Base-by-base conservation (phyloP, 2,797 vertebrate genomes). In the Alca torda region DNA sequence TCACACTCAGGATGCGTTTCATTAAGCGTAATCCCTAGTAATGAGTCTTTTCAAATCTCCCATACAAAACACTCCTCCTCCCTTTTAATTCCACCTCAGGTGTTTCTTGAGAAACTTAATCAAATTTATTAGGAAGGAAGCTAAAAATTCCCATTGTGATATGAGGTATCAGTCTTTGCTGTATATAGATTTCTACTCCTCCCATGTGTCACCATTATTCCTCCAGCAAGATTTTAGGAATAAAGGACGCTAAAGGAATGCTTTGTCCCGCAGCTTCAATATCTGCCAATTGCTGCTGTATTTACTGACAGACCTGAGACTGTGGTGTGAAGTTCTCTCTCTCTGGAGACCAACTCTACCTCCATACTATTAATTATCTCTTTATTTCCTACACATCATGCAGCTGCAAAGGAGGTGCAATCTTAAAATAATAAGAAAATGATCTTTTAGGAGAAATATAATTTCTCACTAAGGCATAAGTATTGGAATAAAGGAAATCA, bases 21-120 rank as follows among this genome's bases (percentile, higher is more conserved):
- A 98, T 98, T 98, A 98, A 95, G 60, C 46, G 3, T 97, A 96
- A 98, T 97, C 94, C 76, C 68, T 81, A 91, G 88, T 97, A 98
- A 98, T 97, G 92, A 98, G 96, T 97, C 96, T 98, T 97, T 94
- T 95, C 78, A 91, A 96, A 96, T 93, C 84, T 96, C 94, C 95
- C 87, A 87, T 39, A 84, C 65, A 87, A 97, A 97, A 97, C 57
- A 94, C 81, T 85, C 89, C 90, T 96, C 91, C 77, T 23, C 61
- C 21, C 26, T 94, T 97, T 97, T 96, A 65, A 97, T 85, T 97
- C 59, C 53, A 79, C 37, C 70, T 84, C 90, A 76, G 74, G 95
- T 64, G 89, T 64, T 95, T 95, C 95, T 93, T 86, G 83, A 93
- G 81, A 72, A 96, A 95, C 57, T 68, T 81, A 93, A 90, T 91